Evolutionary conservation across 2,113 vertebrate species (phyloP), one percentile per base, ranked within the genome.

Genomic region (Echinops telfairi): DNA sequence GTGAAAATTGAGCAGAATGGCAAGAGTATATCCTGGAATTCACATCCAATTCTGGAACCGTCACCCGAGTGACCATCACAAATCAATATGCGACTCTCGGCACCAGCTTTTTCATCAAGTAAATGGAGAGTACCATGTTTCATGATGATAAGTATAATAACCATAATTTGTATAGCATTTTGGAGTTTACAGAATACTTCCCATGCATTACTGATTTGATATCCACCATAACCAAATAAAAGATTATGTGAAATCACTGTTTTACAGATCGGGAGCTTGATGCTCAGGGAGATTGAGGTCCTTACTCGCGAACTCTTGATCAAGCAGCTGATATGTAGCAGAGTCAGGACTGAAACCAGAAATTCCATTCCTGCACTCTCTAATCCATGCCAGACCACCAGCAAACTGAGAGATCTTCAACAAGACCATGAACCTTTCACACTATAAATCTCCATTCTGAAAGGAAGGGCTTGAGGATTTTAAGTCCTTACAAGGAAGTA

Each of bases 331-430:
- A 31, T 22, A 0, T 15, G 16, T 19, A 11, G 8, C 1, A 12
- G 22, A n/a, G 23, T 70, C 10, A 38, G 79, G 62, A n/a, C 22
- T 5, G 7, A 83, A 40, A 20, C 14, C 36, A n/a, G 22, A 1
- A 6, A 27, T 23, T 29, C 16, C 27, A 2, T 4, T 15, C 27
- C n/a, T 6, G 25, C 19, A 8, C 0, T 4, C 20, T n/a, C n/a
- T 12, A 6, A 0, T 27, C n/a, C 53, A 9, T 75, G 53, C 29
- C 33, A 2, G 11, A 27, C 20, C 62, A 33, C 73, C 10, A 23
- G n/a, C 53, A 53, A 29, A 64, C 11, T 1, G 2, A 29, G 4
- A 2, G 27, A 29, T 25, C 80, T 57, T 22, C 10, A 31, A 31
- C 7, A 27, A 81, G 10, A 16, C 38, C 27, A 0, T 1, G 38